Conservation (phyloP, 1,140 invertebrate species). For the Diorhabda elongata region DNA sequence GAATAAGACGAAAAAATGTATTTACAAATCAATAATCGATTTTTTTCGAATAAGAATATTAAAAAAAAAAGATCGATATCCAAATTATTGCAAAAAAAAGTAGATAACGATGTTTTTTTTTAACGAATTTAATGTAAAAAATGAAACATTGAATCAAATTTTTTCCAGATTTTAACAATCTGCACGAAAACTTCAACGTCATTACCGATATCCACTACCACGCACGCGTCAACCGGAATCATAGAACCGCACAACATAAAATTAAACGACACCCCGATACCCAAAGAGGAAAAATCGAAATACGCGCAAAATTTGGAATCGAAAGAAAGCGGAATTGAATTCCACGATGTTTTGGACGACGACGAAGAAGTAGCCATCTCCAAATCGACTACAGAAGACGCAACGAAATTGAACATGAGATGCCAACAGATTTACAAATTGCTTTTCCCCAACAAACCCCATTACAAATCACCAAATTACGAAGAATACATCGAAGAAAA, state of each 20-base stretch:
- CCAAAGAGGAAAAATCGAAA: neutral
- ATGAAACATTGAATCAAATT: neutral
- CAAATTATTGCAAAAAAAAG: too few species aligned
- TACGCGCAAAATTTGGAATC: neutral
- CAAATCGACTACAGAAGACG: neutral
- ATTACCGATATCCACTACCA: neutral
- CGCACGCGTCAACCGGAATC: neutral
- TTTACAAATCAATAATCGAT: too few species aligned
- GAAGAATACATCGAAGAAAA: slow-evolving; percentile 3
- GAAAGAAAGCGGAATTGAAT: neutral
- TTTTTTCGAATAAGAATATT: too few species aligned
- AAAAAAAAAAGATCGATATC: too few species aligned
- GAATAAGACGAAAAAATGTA: too few species aligned
- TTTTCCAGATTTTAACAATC: neutral
- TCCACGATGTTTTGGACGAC: neutral
- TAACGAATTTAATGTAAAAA: neutral
- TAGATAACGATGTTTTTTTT: too few species aligned
- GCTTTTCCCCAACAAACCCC: slow-evolving; percentile 16
- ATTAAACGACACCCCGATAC: too few species aligned
- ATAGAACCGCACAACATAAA: neutral
- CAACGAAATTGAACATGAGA: slow-evolving; percentile 30
- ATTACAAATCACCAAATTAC: slow-evolving; percentile 4
- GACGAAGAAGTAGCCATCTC: neutral
- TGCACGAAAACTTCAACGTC: neutral
- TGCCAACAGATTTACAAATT: slow-evolving; percentile 30